A percentile compares a stretch with the other conserved stretches of the same genome.
These are phyloP conservation scores for Spizaetus ornatus DNA, from an alignment of 2,113 vertebrate genomes.

Conservation along the genomic window DNA sequence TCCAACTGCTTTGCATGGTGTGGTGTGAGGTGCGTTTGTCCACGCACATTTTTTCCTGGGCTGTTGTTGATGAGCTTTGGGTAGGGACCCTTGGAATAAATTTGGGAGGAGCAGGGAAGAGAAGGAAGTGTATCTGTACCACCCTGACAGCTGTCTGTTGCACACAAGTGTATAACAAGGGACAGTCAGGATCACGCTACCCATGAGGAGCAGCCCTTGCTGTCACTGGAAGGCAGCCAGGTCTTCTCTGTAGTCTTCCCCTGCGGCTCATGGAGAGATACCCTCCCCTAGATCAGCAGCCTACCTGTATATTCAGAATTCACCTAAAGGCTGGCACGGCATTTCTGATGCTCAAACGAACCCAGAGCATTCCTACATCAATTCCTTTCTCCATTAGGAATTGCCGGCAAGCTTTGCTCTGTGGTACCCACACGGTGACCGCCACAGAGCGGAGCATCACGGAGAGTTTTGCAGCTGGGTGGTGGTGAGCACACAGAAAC, in stretches of 20 bases:
- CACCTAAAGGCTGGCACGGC: background rate
- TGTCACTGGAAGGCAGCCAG: background rate
- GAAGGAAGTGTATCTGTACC: background rate
- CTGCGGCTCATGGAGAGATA: background rate
- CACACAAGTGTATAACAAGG: background rate
- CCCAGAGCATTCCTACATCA: background rate
- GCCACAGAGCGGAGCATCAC: background rate
- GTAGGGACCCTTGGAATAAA: background rate
- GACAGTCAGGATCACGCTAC: background rate
- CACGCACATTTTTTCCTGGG: background rate
- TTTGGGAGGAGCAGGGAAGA: background rate
- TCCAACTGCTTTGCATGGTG: background rate
- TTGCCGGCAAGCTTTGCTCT: background rate
- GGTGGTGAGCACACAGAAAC: background rate
- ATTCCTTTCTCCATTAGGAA: background rate
- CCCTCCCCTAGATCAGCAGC: background rate
- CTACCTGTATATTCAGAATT: background rate
- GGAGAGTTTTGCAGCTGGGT: background rate
- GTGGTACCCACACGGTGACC: background rate
- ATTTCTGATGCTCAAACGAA: background rate
- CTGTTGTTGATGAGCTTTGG: background rate
- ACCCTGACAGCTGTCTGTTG: background rate
- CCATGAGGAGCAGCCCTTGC: background rate
- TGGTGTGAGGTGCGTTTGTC: background rate
- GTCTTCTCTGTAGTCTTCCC: background rate